Base-by-base conservation (phyloP, 2,888 invertebrate genomes). In the Rhorus exstirpatorius region DNA sequence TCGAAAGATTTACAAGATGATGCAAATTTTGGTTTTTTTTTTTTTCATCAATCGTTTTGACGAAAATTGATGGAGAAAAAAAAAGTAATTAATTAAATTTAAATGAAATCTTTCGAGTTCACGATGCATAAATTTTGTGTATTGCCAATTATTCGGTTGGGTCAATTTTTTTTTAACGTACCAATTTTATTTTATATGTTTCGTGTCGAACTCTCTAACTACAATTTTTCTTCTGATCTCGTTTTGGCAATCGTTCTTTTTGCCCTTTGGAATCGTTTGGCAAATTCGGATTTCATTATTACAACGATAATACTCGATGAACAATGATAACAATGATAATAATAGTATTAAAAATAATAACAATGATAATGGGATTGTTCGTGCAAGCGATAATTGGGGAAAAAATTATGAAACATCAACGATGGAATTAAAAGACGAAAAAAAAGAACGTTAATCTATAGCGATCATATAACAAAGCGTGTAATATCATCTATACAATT, bases 321-420 rank as follows among this genome's bases (percentile, higher is more conserved):
- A 31, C 19, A 26, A 68, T 46, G n/a, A 31, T 4, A 61, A 61
- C 24, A 17, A 51, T 55, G 26, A n/a, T 26, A 4, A 41, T 17
- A 26, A 61, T 46, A 24, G 41, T 0, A 70, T 46, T 12, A 65
- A 65, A 17, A 21, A 31, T 4, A 61, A 61, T 41, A 17, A 51
- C 41, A 41, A n/a, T 26, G 1, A 41, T 17, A 26, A 61, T 46
- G 17, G 41, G 0, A 70, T 46, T 12, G 44, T 71, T 65, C 35
- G 53, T 67, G 7, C 12, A 53, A 76, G 65, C 76, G 71, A 71
- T n/a, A n/a, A 49, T 31, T 14, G 17, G 14, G 19, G 12, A 60
- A 10, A 75, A 84, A 79, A 31, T 35, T 83, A 88, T 84, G 83
- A 88, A 89, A 87, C 87, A 88, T 86, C 80, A 84, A 86, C 79